Percentiles rank a stretch among this genome's conserved stretches.
Conservation (phyloP, 2,113 vertebrate genomes). For the Pardalotus punctatus region DNA sequence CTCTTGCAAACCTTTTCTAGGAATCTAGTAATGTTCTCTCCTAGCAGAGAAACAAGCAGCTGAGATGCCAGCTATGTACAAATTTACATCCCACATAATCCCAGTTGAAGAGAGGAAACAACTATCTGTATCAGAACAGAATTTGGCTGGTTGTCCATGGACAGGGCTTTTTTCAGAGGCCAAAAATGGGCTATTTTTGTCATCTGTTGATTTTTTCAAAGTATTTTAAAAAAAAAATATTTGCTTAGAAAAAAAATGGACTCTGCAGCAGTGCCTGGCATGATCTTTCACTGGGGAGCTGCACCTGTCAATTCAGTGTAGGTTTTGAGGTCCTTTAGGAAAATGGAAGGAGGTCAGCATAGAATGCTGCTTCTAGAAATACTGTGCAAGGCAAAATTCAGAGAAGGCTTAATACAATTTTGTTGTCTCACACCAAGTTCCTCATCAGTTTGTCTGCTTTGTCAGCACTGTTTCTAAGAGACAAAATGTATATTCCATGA, state of each 20-base stretch:
- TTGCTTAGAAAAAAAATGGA: neutral
- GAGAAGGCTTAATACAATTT: neutral
- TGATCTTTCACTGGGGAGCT: neutral
- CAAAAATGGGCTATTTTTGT: neutral
- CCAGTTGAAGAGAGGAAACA: neutral
- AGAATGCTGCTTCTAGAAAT: neutral
- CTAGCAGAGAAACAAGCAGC: neutral
- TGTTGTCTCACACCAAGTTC: neutral
- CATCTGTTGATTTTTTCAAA: neutral
- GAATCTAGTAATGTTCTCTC: neutral
- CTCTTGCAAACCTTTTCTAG: neutral
- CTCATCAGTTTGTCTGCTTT: neutral
- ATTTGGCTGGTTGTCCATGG: neutral
- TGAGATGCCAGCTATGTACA: neutral
- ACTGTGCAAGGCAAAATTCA: neutral
- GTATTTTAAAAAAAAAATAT: neutral
- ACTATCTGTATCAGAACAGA: neutral
- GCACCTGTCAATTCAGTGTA: neutral
- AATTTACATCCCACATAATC: neutral
- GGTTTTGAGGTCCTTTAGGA: neutral
- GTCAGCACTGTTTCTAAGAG: constrained; percentile 32
- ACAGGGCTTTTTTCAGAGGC: neutral
- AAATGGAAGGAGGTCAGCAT: neutral
- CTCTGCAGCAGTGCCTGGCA: neutral
- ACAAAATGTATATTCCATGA: neutral